These are phyloP conservation scores for Cephalotes varians DNA, from an alignment of 2,888 invertebrate genomes.

Conservation along the genomic window DNA sequence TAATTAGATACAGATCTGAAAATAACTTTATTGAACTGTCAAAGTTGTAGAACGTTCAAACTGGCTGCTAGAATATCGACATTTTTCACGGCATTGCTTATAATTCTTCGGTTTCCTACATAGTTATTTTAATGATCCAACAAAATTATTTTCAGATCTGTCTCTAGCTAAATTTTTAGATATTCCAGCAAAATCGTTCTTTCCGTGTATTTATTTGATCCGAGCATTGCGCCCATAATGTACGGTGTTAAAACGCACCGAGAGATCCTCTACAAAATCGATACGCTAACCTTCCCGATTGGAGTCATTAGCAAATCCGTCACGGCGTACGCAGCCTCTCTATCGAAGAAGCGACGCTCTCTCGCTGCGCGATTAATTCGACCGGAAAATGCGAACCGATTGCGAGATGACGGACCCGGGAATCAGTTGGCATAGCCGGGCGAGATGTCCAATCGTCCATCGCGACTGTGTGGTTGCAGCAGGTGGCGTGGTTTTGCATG, in stretches of 20 bases:
- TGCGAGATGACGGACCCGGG: slow-evolving; percentile 18
- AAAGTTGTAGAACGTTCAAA: too few species aligned
- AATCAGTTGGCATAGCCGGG: background rate
- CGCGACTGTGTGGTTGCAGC: slow-evolving; percentile 26
- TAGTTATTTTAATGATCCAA: too few species aligned
- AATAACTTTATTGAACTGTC: too few species aligned
- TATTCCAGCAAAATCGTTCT: too few species aligned
- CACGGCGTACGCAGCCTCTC: background rate
- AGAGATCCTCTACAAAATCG: slow-evolving; percentile 64
- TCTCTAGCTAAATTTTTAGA: too few species aligned
- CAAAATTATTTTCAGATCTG: too few species aligned
- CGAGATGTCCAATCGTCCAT: slow-evolving; percentile 31
- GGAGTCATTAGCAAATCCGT: slow-evolving; percentile 64
- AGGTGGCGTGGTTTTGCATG: slow-evolving; percentile 54
- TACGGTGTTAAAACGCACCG: slow-evolving; percentile 12
- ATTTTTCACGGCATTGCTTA: too few species aligned
- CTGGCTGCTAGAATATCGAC: too few species aligned
- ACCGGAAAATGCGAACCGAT: slow-evolving; percentile 31
- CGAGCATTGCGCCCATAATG: too few species aligned
- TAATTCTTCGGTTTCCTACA: too few species aligned
- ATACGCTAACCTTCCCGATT: slow-evolving; percentile 57
- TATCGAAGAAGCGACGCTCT: background rate
- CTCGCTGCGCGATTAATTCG: slow-evolving; percentile 25
- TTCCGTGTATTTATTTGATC: too few species aligned
- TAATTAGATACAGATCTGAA: too few species aligned